Base-by-base conservation (phyloP, 2,797 vertebrate genomes). In the Peromyscus melanophrys region DNA sequence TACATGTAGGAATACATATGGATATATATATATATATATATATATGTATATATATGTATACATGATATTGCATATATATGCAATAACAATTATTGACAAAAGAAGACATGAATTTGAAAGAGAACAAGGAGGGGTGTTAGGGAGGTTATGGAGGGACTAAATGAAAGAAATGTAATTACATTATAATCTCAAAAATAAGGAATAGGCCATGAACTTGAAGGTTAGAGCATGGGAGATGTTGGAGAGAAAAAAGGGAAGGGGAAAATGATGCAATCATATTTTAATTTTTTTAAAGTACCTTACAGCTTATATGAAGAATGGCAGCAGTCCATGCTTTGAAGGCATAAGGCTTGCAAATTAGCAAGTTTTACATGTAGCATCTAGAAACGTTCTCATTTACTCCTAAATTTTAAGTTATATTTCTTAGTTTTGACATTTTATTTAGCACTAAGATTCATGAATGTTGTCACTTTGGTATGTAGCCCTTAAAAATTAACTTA, bases 341-440 rank as follows among this genome's bases (percentile, higher is more conserved):
- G 46, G 4, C 69, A 23, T 7, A 55, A 9, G 67, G 19, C 29
- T 49, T 81, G 43, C 29, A 93, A 91, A 73, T 73, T 25, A 89
- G 49, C 59, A 61, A 61, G 6, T 23, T 92, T 14, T 63, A 1
- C 43, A 21, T 6, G 23, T 43, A 31, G 19, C 61, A 75, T 90
- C 49, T 63, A 55, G 73, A 90, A 76, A 27, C 40, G 46, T 40
- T 23, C 37, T 14, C 34, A 59, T 4, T 73, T 84, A 37, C 96
- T 76, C 46, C 43, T 91, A 81, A 67, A 40, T 90, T 86, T 82
- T 89, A 55, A 49, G 52, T 83, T 61, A 61, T 83, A 82, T 65
- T 90, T 27, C 25, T 83, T 69, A 87, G 27, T 63, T 93, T 95
- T 63, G 49, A 63, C 23, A 27, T 83, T 83, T 61, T 63, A 31